Base-by-base conservation (phyloP, 1,140 invertebrate species). In the Rhynchophorus ferrugineus region DNA sequence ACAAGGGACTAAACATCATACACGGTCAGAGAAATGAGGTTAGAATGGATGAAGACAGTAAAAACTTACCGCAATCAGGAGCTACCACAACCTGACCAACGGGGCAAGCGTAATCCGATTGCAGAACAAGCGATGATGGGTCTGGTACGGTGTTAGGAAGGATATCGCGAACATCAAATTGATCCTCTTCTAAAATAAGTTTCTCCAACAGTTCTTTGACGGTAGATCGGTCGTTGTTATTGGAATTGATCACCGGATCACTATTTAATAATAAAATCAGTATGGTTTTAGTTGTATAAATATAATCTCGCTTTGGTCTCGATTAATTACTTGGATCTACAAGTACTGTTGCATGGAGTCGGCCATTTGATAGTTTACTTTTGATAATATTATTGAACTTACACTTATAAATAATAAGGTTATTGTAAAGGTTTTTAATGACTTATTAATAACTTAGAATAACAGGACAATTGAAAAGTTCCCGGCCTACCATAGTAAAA, bases 91-190 rank as follows among this genome's bases (percentile, higher is more conserved):
- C 92, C 76, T 95, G 89, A 44, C 94, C 94, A 54, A 83, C 75
- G 0, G 89, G 88, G 71, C 94, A 97, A 46, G 90, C 89, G 65
- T 94, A 97, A 63, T 94, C 91, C 0, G 91, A 93, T 61, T 87
- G 77, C 1, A 96, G 73, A 33, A 80, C 68, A 24, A 97, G 72
- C 13, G 91, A 94, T 2, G 89, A 86, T 42, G 94, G 87, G 71
- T 96, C 94, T 0, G 92, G 89, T 1, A 91, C 82, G 0, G 93
- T 95, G 63, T 95, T 96, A 7, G 94, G 93, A 29, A 97, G 70
- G 60, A 95, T 93, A 56, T 92, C 89, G 58, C 88, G 80, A 1
- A 95, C 91, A 63, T 93, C 89, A 66, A 95, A 91, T 69, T 92
- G 88, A 72, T 90, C 89, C 68, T 91, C 86, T 74, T 95, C 90